Conservation (phyloP, 2,797 vertebrate species). For the Phrynocephalus guinanensis region DNA sequence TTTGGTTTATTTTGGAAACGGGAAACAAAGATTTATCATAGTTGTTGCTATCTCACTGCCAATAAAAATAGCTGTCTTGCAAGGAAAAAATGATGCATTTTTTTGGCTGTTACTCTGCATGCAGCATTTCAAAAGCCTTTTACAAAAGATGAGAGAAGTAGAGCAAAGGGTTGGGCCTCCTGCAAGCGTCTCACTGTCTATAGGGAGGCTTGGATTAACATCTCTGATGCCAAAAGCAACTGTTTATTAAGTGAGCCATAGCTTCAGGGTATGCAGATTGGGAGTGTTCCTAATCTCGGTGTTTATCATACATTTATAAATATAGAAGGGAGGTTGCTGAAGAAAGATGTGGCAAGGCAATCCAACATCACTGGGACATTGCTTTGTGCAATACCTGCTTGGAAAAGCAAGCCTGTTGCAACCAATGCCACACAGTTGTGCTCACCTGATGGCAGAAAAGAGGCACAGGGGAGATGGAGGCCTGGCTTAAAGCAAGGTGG, state of each 20-base stretch:
- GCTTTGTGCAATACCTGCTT: slow-evolving; percentile 55
- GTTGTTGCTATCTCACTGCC: slow-evolving; percentile 3
- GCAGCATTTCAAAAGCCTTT: slow-evolving; percentile 22
- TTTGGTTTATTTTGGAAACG: background rate
- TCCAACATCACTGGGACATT: slow-evolving; percentile 53
- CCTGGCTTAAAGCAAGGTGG: slow-evolving; percentile 22
- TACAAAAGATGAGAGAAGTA: slow-evolving; percentile 31
- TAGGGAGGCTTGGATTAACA: slow-evolving; percentile 46
- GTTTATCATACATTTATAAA: slow-evolving; percentile 58
- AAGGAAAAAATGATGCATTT: background rate
- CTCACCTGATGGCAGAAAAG: slow-evolving; percentile 2
- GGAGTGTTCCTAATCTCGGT: background rate
- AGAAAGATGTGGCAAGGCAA: slow-evolving; percentile 59
- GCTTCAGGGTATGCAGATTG: slow-evolving; percentile 48
- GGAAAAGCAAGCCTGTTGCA: slow-evolving; percentile 13
- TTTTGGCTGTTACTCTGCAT: background rate
- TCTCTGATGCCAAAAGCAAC: slow-evolving; percentile 50
- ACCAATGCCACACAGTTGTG: background rate
- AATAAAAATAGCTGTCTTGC: slow-evolving; percentile 37
- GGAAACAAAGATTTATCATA: slow-evolving; percentile 7
- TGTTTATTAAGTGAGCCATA: slow-evolving; percentile 58
- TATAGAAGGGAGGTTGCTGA: slow-evolving; percentile 52
- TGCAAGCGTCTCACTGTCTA: slow-evolving; percentile 42
- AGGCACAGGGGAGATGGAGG: background rate
- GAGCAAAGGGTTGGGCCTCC: background rate